Percentiles rank a stretch among this genome's conserved stretches.
Evolutionary conservation across 1,140 invertebrate species (phyloP).

Genomic region (Rhizoglyphus robini): DNA sequence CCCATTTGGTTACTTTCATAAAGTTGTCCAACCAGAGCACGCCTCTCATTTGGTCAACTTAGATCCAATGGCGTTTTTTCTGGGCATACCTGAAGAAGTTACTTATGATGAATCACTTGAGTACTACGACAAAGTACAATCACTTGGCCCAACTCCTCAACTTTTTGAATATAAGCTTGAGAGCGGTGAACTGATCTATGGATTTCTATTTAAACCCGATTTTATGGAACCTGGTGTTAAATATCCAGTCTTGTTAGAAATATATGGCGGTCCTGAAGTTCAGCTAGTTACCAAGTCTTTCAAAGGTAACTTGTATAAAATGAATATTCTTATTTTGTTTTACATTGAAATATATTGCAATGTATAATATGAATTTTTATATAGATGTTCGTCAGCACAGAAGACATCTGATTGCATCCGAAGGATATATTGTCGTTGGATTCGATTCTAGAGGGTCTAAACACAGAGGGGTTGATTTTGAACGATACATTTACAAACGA

Average conservation of each 20-base stretch:
- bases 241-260: conserved; percentile 87
- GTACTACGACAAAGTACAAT: conserved; percentile 14
- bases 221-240: conserved; percentile 56
- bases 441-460: conserved; percentile 89
- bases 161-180: conserved; percentile 55
- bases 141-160: conserved; percentile 40
- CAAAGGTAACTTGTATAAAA: conserved; percentile 46
- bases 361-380: neutral
- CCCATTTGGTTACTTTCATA: conserved; percentile 26
- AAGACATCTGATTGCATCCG: conserved; percentile 85
- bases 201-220: conserved; percentile 80
- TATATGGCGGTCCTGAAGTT: conserved; percentile 95
- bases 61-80: conserved; percentile 5
- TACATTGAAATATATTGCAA: conserved; percentile 9
- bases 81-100: neutral
- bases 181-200: conserved; percentile 61
- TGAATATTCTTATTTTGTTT: conserved; percentile 25
- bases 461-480: conserved; percentile 78
- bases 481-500: conserved; percentile 66
- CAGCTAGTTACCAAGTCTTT: conserved; percentile 92
- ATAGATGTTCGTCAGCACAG: conserved; percentile 62
- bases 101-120: neutral
- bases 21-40: neutral
- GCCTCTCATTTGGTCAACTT: neutral
- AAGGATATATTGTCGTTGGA: conserved; percentile 88